Evolutionary conservation across 1,140 invertebrate genomes (phyloP).

Genomic region (Tachypleus tridentatus): DNA sequence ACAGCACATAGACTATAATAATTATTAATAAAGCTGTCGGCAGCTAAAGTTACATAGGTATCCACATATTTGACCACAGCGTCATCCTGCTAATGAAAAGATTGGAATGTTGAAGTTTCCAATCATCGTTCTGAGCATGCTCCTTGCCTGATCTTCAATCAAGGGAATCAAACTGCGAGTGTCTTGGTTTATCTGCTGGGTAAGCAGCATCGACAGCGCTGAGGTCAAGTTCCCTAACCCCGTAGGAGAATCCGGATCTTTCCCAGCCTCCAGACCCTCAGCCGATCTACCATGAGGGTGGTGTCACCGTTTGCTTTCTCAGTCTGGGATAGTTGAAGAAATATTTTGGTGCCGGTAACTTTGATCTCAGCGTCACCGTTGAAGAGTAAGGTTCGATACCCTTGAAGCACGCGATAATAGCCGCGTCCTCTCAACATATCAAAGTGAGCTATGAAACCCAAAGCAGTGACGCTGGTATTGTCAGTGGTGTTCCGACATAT

Average conservation of each 20-base stretch:
- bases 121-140: constrained; percentile 17
- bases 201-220: constrained; percentile 24
- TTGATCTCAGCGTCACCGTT: constrained; percentile 27
- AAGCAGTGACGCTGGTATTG: constrained; percentile 12
- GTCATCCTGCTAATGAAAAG: constrained; percentile 11
- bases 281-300: constrained; percentile 12
- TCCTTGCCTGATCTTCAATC: constrained; percentile 19
- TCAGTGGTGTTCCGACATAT: constrained; percentile 21
- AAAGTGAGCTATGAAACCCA: constrained; percentile 25
- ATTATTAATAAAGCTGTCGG: too few relatives aligned
- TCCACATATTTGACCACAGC: too few relatives aligned
- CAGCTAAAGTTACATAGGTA: too few relatives aligned
- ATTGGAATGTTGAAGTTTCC: constrained; percentile 23
- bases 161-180: constrained; percentile 18
- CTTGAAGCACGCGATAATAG: constrained; percentile 26
- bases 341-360: constrained; percentile 19
- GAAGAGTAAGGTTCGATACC: constrained; percentile 26
- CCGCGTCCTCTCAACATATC: constrained; percentile 21
- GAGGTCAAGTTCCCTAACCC: constrained; percentile 26
- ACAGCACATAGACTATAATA: too few relatives aligned
- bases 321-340: constrained; percentile 25
- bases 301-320: constrained; percentile 14
- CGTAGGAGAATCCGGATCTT: constrained; percentile 22
- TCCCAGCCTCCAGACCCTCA: constrained; percentile 26
- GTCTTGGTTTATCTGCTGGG: constrained; percentile 19